Conservation (phyloP, 2,797 vertebrate species). For the Cynopterus sphinx region DNA sequence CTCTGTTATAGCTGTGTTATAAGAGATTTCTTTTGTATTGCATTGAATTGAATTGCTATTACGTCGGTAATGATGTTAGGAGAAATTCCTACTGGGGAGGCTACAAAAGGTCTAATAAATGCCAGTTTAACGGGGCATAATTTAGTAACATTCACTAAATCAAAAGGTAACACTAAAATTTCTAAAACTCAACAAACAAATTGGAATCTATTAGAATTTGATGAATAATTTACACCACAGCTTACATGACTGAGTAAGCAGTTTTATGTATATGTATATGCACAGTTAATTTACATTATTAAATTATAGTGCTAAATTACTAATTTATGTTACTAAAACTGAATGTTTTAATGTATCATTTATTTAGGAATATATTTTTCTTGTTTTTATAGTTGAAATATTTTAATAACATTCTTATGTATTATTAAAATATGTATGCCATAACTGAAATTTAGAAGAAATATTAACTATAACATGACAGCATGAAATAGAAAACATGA, state of each 20-base stretch:
- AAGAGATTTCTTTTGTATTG: not conserved
- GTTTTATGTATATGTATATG: not conserved
- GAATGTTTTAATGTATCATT: not conserved
- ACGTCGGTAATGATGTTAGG: not conserved
- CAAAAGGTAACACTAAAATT: not conserved
- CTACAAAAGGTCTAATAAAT: not conserved
- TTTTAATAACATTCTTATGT: not conserved
- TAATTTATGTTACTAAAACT: not conserved
- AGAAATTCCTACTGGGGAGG: not conserved
- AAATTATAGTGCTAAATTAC: not conserved
- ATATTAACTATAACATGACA: not conserved
- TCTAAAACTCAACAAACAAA: not conserved
- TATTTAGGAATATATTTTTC: not conserved
- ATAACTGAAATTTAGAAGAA: not conserved
- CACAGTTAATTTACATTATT: not conserved
- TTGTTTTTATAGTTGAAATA: not conserved
- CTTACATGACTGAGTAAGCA: not conserved
- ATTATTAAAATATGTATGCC: not conserved
- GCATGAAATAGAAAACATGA: not conserved
- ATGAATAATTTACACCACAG: not conserved
- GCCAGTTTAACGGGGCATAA: not conserved
- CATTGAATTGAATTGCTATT: not conserved
- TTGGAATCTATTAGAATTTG: not conserved
- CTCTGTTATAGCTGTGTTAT: not conserved
- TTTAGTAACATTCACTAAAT: not conserved